These are phyloP conservation scores for Steinernema khuongi DNA, from an alignment of 1,140 invertebrate genomes.

Conservation along the genomic window DNA sequence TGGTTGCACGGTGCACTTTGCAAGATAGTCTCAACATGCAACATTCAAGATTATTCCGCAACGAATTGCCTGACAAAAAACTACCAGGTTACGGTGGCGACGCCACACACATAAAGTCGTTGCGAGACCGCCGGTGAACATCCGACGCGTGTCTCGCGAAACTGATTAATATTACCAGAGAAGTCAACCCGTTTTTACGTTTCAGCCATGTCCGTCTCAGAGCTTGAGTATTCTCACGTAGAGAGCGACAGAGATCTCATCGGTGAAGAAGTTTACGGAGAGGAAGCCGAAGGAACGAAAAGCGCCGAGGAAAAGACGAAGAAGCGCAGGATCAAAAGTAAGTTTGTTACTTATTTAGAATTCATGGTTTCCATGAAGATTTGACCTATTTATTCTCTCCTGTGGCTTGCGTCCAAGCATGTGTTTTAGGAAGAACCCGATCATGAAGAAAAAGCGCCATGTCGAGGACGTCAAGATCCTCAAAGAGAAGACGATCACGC, in stretches of 20 bases:
- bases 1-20: too few relatives aligned
- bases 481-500: conserved; percentile 6
- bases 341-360: background rate
- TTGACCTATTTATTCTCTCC: background rate
- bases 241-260: conserved; percentile 18
- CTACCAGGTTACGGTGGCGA: too few relatives aligned
- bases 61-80: too few relatives aligned
- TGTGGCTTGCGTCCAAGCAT: background rate
- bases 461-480: background rate
- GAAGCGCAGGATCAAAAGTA: background rate
- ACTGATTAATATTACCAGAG: too few relatives aligned
- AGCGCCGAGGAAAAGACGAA: background rate
- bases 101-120: too few relatives aligned
- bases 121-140: too few relatives aligned
- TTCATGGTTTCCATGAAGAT: background rate
- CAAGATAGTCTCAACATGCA: too few relatives aligned
- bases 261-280: conserved; percentile 4
- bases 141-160: too few relatives aligned
- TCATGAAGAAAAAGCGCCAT: background rate
- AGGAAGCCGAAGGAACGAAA: conserved; percentile 13
- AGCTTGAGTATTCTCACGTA: background rate
- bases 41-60: too few relatives aligned
- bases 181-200: too few relatives aligned
- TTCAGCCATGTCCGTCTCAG: background rate
- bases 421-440: background rate